These are phyloP conservation scores for Thumatha senex DNA, from an alignment of 2,888 invertebrate species.

Conservation along the genomic window DNA sequence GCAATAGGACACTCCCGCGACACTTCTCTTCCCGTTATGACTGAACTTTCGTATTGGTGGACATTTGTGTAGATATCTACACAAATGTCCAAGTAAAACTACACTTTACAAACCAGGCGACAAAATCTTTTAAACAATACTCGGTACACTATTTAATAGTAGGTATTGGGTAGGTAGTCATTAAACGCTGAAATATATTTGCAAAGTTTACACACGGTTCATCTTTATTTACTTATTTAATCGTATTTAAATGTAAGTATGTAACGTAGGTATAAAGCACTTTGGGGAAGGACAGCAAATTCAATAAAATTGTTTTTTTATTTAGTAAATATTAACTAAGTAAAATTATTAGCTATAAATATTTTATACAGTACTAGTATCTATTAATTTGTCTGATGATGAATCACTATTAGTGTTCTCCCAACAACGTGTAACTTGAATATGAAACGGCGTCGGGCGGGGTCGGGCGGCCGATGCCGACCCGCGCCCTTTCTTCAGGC, in stretches of 20 bases:
- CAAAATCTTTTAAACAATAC: constrained; percentile 70
- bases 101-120: constrained; percentile 59
- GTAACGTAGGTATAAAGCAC: constrained; percentile 84
- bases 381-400: constrained; percentile 79
- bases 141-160: constrained; percentile 73
- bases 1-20: constrained; percentile 37
- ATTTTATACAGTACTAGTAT: constrained; percentile 81
- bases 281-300: constrained; percentile 85
- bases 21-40: constrained; percentile 7
- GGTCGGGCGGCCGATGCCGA: constrained; percentile 78
- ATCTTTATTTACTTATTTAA: constrained; percentile 77
- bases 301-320: constrained; percentile 82
- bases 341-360: constrained; percentile 83
- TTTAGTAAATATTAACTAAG: constrained; percentile 81
- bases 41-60: neutral
- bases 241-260: constrained; percentile 77
- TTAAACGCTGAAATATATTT: constrained; percentile 76
- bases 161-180: constrained; percentile 60
- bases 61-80: neutral
- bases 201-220: constrained; percentile 79
- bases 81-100: constrained; percentile 13
- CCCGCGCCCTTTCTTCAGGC: constrained; percentile 56
- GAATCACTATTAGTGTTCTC: constrained; percentile 72
- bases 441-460: constrained; percentile 60
- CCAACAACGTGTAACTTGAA: constrained; percentile 74